Percentiles rank a stretch among this genome's conserved stretches.
Conservation (phyloP, 2,888 invertebrate species). For the Euphydryas editha region DNA sequence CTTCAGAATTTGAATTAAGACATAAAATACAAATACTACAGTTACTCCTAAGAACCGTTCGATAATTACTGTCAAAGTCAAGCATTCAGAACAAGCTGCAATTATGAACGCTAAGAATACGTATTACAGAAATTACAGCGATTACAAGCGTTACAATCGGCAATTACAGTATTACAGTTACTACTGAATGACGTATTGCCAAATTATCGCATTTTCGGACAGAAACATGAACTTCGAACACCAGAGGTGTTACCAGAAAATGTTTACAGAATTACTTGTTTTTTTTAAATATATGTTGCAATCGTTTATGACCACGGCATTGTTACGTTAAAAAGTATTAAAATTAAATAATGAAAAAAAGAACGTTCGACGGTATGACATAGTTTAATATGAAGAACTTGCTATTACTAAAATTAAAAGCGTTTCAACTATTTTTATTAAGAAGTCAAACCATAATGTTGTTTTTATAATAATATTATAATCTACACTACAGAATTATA, state of each 20-base stretch:
- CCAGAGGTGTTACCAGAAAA: not conserved
- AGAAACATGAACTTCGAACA: not conserved
- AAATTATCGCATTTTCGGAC: slow-evolving; percentile 1
- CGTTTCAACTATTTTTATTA: not conserved
- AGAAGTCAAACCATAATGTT: not conserved
- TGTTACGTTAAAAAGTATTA: too few species aligned
- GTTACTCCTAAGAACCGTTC: not conserved
- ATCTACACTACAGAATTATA: not conserved
- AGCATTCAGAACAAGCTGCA: not conserved
- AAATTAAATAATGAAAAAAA: too few species aligned
- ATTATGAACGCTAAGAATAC: slow-evolving; percentile 1
- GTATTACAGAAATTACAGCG: slow-evolving; percentile 17
- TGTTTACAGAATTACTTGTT: not conserved
- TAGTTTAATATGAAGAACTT: too few species aligned
- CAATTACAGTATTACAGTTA: slow-evolving; percentile 17
- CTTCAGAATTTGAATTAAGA: not conserved
- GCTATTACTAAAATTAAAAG: too few species aligned
- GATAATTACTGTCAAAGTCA: slow-evolving; percentile 7
- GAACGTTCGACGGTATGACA: too few species aligned
- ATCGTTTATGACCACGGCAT: too few species aligned
- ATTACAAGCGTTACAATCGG: slow-evolving; percentile 12
- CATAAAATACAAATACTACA: not conserved
- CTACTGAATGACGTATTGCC: slow-evolving; percentile 7
- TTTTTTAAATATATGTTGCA: not conserved
- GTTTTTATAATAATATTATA: not conserved